Percentiles rank a stretch among this genome's conserved stretches.
phyloP scores from a whole-genome alignment of 2,888 invertebrate genomes.

The Apamea anceps region DNA sequence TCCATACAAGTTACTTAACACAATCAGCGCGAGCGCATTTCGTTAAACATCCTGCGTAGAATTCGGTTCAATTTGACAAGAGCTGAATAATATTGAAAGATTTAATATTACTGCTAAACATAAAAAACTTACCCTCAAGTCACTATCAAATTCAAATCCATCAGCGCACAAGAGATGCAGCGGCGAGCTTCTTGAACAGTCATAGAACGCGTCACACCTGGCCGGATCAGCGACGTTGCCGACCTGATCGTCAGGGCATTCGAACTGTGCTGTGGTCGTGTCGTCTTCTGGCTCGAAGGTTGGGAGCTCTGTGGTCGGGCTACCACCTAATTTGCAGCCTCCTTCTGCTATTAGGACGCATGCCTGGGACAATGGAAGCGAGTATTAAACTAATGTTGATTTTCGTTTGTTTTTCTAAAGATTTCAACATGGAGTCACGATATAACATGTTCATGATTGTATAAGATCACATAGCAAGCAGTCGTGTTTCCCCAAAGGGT shows the following conservation, averaged over 20 bases:
- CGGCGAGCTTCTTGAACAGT: conserved; percentile 27
- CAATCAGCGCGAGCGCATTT: too few relatives aligned
- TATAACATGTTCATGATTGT: not conserved
- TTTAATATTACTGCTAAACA: too few relatives aligned
- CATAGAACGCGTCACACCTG: conserved; percentile 50
- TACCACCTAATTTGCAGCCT: conserved; percentile 8
- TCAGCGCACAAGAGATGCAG: conserved; percentile 26
- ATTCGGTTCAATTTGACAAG: too few relatives aligned
- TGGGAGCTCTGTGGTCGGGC: not conserved
- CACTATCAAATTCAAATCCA: conserved; percentile 41
- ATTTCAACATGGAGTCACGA: not conserved
- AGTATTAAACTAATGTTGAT: not conserved
- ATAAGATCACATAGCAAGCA: not conserved
- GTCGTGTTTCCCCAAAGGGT: too few relatives aligned
- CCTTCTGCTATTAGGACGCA: conserved; percentile 25
- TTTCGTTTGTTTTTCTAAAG: not conserved
- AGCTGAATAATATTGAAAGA: too few relatives aligned
- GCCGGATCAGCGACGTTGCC: conserved; percentile 52
- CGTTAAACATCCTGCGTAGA: too few relatives aligned
- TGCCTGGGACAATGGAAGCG: not conserved
- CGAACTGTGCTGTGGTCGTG: conserved; percentile 3
- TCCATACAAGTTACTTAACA: too few relatives aligned
- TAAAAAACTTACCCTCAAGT: conserved; percentile 27
- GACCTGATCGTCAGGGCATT: conserved; percentile 17
- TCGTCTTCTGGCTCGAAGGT: conserved; percentile 3